Conservation (phyloP, 2,113 vertebrate species). For the Seriola dumerili region DNA sequence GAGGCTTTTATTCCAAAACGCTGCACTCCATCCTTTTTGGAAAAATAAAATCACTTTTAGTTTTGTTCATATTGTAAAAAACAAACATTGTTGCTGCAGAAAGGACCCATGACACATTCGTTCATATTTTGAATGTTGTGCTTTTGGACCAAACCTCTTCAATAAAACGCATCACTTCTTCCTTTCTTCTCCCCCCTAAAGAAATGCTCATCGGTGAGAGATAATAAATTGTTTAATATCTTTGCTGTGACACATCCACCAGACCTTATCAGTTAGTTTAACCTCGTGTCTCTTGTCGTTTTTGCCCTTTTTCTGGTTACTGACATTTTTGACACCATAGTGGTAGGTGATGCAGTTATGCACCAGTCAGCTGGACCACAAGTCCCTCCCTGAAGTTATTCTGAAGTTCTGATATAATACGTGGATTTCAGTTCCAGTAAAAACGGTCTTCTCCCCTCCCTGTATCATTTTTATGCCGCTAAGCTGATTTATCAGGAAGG, state of each 20-base stretch:
- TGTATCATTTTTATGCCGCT: neutral
- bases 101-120: neutral
- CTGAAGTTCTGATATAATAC: slow-evolving; percentile 31
- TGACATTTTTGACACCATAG: slow-evolving; percentile 6
- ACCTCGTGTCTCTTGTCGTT: neutral
- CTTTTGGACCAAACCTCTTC: neutral
- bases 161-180: neutral
- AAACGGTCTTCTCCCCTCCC: slow-evolving; percentile 3
- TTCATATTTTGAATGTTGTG: neutral
- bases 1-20: slow-evolving; percentile 43
- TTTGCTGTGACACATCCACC: neutral
- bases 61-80: neutral
- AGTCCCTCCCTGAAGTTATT: slow-evolving; percentile 30
- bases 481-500: slow-evolving; percentile 25
- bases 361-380: slow-evolving; percentile 14
- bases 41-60: slow-evolving; percentile 23
- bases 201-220: neutral
- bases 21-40: slow-evolving; percentile 21
- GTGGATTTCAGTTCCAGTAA: slow-evolving; percentile 50
- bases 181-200: neutral
- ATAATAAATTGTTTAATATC: neutral
- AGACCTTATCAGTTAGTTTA: neutral
- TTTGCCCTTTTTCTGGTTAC: neutral
- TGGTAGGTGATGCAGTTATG: slow-evolving; percentile 15
- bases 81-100: neutral